These are phyloP conservation scores for Scaptodrosophila latifasciaeformis DNA, from an alignment of 2,888 invertebrate genomes.

Conservation along the genomic window DNA sequence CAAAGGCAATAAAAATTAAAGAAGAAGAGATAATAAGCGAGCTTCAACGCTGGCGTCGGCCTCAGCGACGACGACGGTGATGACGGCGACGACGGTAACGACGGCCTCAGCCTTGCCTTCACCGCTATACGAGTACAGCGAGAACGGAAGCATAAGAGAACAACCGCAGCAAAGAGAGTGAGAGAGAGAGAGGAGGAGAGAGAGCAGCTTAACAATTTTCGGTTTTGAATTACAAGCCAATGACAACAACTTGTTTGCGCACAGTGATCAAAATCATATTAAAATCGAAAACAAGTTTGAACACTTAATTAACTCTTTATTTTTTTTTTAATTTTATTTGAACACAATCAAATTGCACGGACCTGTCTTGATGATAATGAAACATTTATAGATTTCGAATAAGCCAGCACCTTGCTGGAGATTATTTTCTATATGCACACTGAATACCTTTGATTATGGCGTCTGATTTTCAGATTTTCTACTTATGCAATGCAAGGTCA, in stretches of 20 bases:
- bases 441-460: too few relatives aligned
- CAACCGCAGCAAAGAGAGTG: constrained; percentile 11
- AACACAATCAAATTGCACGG: background rate
- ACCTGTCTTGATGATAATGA: too few relatives aligned
- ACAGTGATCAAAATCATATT: constrained; percentile 38
- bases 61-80: constrained; percentile 27
- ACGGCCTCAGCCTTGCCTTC: constrained; percentile 53
- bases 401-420: too few relatives aligned
- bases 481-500: background rate
- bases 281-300: too few relatives aligned
- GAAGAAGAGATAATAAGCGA: too few relatives aligned
- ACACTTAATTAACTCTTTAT: too few relatives aligned
- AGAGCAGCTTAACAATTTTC: constrained; percentile 47
- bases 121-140: background rate
- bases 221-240: constrained; percentile 61
- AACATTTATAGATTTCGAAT: too few relatives aligned
- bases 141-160: constrained; percentile 8
- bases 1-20: constrained; percentile 2
- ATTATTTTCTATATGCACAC: too few relatives aligned
- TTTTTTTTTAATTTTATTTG: background rate
- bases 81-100: constrained; percentile 48
- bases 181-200: constrained; percentile 13
- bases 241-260: constrained; percentile 48
- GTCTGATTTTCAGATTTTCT: background rate
- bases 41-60: too few relatives aligned